phyloP scores from a whole-genome alignment of 1,140 invertebrate species.

The Orchesella cincta region DNA sequence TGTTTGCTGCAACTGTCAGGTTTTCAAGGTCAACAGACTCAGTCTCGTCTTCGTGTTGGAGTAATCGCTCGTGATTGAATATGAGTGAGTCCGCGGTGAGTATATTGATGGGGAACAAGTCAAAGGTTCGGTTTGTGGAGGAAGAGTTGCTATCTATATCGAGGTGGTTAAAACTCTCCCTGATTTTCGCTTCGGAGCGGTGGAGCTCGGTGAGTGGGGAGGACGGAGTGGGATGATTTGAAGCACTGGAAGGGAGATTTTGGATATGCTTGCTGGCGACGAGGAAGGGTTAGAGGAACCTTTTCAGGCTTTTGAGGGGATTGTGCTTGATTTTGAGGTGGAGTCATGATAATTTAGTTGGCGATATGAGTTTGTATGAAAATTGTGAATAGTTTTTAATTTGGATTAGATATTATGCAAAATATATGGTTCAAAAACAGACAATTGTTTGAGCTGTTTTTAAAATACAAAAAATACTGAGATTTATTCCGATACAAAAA shows the following conservation, averaged over 20 bases:
- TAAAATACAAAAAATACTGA: no score
- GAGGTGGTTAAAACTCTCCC: background rate
- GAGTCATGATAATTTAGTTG: no score
- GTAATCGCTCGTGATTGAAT: slow-evolving; percentile 8
- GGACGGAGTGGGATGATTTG: no score
- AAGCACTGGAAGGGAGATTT: background rate
- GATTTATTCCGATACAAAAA: no score
- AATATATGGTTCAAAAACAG: no score
- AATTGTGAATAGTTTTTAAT: no score
- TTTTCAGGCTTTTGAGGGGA: background rate
- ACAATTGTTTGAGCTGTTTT: no score
- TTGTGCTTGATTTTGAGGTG: background rate
- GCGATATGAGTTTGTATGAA: no score
- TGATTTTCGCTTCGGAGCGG: background rate
- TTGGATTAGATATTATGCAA: no score
- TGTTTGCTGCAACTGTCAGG: no score
- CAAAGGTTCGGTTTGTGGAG: background rate
- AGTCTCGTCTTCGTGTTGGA: background rate
- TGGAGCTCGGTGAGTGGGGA: no score
- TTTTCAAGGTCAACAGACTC: background rate
- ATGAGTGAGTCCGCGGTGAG: background rate
- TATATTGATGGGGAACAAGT: no score
- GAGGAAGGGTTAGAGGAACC: background rate
- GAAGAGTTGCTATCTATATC: background rate
- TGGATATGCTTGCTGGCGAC: background rate